Evolutionary conservation across 2,113 vertebrate genomes (phyloP), one percentile per base, ranked within the genome.

Genomic region (Crypturellus undulatus): DNA sequence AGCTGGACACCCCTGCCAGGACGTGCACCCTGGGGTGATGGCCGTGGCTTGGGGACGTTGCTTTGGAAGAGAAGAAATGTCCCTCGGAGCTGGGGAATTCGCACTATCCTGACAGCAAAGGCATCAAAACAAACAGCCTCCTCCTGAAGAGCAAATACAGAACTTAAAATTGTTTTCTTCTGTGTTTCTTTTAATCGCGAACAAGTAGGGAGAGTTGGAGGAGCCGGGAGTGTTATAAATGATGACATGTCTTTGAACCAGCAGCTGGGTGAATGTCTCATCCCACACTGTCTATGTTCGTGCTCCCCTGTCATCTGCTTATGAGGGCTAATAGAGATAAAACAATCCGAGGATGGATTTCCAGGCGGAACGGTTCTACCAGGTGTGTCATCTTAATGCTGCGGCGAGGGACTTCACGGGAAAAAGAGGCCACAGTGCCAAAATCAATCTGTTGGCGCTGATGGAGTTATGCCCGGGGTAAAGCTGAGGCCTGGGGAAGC

Each of bases 221-320:
- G 79, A 60, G 90, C 91, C 93, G 90, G 88, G 82, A 96, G 91
- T 88, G 95, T 95, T 95, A 84, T 88, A 93, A 96, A 93, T 88
- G 93, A 92, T 88, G 87, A n/a, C 72, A 64, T 87, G 94, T 69
- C 92, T 95, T 92, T 96, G 90, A 97, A 95, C 88, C 25, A 96
- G 92, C 93, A 93, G 95, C 95, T 93, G 95, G 89, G 91, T 82
- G 96, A 95, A 30, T 75, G 89, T 71, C 95, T 95, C 96, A 93
- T 91, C 96, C 96, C 87, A 94, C 79, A 43, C 96, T 68, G 86
- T 89, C 93, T 90, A 2, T 68, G 86, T 63, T 91, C 94, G 2
- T 83, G 90, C 89, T 91, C 93, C 81, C 82, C 87, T 96, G 94
- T 96, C 96, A 96, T 71, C 92, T 90, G 77, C 94, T 94, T 3